These are phyloP conservation scores for Nineta flava DNA, from an alignment of 2,888 invertebrate genomes.

Conservation along the genomic window DNA sequence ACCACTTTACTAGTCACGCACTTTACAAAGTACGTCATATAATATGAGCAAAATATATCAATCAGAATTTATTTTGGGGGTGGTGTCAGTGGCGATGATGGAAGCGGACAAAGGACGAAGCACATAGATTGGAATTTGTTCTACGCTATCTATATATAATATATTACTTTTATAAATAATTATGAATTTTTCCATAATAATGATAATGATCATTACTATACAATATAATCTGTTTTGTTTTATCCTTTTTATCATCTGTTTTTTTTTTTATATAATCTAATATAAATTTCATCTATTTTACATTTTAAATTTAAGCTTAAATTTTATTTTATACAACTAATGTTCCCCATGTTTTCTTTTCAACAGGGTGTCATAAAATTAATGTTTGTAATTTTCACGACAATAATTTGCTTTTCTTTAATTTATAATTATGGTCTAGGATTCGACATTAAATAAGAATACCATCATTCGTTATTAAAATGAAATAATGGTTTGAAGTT, in stretches of 20 bases:
- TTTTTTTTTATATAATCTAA: not conserved
- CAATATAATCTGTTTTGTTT: constrained; percentile 1
- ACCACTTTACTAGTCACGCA: too few relatives aligned
- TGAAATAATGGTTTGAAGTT: too few relatives aligned
- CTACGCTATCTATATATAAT: constrained; percentile 4
- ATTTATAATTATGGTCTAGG: too few relatives aligned
- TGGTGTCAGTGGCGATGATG: not conserved
- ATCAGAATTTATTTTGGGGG: not conserved
- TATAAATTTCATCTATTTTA: not conserved
- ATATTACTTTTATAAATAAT: not conserved
- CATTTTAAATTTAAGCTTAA: not conserved
- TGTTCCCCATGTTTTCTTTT: constrained; percentile 3
- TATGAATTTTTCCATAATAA: not conserved
- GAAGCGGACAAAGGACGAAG: constrained; percentile 1
- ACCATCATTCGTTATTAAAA: too few relatives aligned
- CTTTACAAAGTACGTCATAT: too few relatives aligned
- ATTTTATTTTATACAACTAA: not conserved
- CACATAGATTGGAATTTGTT: constrained; percentile 1
- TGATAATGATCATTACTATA: not conserved
- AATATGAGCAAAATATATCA: not conserved
- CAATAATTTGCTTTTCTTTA: too few relatives aligned
- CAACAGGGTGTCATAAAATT: too few relatives aligned
- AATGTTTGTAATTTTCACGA: too few relatives aligned
- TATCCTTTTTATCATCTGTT: not conserved
- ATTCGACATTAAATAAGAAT: too few relatives aligned